Conservation (phyloP, 2,113 vertebrate genomes). For the Arizona elegans region DNA sequence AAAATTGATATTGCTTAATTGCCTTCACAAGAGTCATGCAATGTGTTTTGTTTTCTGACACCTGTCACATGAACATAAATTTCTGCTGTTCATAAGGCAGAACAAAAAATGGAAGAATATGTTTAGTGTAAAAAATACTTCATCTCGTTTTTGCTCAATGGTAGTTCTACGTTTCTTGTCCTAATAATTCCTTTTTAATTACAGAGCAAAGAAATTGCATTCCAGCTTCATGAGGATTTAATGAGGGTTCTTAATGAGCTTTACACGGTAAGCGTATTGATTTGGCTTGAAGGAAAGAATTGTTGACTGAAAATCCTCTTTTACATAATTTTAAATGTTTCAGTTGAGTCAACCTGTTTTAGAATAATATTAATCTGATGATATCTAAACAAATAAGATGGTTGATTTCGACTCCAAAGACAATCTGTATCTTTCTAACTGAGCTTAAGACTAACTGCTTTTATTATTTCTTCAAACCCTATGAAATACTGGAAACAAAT, state of each 20-base stretch:
- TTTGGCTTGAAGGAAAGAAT: conserved; percentile 41
- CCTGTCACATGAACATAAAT: not conserved
- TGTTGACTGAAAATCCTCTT: conserved; percentile 6
- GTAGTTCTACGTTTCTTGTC: conserved; percentile 39
- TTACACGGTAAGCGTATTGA: conserved; percentile 87
- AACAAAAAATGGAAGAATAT: not conserved
- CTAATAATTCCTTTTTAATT: conserved; percentile 69
- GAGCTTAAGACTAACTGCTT: not conserved
- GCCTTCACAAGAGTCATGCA: not conserved
- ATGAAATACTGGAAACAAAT: not conserved
- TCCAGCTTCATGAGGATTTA: conserved; percentile 97
- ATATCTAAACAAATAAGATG: not conserved
- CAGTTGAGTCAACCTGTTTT: not conserved
- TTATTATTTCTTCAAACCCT: not conserved
- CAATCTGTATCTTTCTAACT: not conserved
- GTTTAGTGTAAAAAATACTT: not conserved
- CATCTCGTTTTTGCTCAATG: not conserved
- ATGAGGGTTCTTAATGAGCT: conserved; percentile 99
- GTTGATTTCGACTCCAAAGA: not conserved
- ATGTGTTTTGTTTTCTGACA: not conserved
- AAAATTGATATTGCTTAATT: not conserved
- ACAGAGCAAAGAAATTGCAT: conserved; percentile 97
- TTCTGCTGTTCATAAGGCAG: not conserved
- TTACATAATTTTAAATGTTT: conserved; percentile 4
- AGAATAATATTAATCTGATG: not conserved